Base-by-base conservation (phyloP, 2,888 invertebrate genomes). In the Epistrophe eligans region DNA sequence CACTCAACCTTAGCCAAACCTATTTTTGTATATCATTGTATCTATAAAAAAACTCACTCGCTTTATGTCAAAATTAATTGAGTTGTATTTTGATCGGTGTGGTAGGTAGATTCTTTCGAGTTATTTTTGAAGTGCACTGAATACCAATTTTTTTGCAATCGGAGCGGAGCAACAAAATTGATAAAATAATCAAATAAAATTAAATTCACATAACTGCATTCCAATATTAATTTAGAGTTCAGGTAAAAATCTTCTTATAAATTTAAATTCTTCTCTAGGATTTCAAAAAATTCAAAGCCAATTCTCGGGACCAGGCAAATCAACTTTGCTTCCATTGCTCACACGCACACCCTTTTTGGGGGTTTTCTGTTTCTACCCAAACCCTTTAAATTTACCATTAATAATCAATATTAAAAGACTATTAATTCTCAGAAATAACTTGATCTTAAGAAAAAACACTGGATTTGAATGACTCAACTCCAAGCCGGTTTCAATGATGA, bases 21-120 rank as follows among this genome's bases (percentile, higher is more conserved):
- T 32, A 57, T 1, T 32, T 66, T 67, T 74, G 77, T 40, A 38
- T 38, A 24, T 17, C 62, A 79, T 66, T 84, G 76, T 76, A 52
- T 4, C 35, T 8, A 0, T 8, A 19, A n/a, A 15, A 2, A 4
- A 62, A 35, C 7, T 2, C 72, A 64, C 67, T 62, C n/a, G 64
- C 9, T 28, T 50, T 17, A 57, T 52, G 85, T 85, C 85, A 82
- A 74, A 81, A 82, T 64, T 45, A 74, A 74, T 79, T 77, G 82
- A 82, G 77, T 32, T 4, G 32, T 5, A 32, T 35, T n/a, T 7
- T 6, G 32, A 5, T 35, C 0, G 8, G 2, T 35, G 8, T 1
- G 35, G 32, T 32, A 35, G 32, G 2, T n/a, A 50, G n/a, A 32
- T 38, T 55, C 0, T 6, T 50, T 55, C 28, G 70, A 71, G 71